Conservation (phyloP, 2,113 vertebrate species). For the Chunga burmeisteri region DNA sequence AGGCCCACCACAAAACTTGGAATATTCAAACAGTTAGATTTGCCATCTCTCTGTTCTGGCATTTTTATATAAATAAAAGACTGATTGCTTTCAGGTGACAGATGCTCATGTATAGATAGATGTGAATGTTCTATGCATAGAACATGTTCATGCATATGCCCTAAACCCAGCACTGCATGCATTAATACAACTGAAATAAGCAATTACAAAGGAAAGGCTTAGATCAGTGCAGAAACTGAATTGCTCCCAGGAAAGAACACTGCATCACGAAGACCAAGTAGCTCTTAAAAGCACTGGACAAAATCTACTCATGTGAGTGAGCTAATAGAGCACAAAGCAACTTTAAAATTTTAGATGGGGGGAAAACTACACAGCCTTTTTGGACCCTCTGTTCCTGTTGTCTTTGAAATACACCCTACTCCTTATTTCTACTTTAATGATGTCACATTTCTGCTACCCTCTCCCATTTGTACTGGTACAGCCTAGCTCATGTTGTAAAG, state of each 20-base stretch:
- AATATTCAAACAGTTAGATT: neutral
- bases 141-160: neutral
- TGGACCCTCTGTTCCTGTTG: neutral
- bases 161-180: neutral
- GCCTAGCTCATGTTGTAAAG: neutral
- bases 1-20: neutral
- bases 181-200: neutral
- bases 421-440: neutral
- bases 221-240: neutral
- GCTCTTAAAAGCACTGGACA: neutral
- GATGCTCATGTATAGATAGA: conserved; percentile 3
- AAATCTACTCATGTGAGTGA: neutral
- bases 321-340: neutral
- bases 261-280: neutral
- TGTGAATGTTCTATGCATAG: neutral
- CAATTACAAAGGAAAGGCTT: neutral
- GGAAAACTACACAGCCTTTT: neutral
- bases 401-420: neutral
- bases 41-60: neutral
- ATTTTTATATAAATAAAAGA: neutral
- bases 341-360: neutral
- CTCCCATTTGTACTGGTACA: neutral
- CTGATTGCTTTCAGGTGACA: neutral
- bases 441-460: neutral
- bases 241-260: neutral